Evolutionary conservation across 2,113 vertebrate species (phyloP).

Genomic region (Setophaga petechia): DNA sequence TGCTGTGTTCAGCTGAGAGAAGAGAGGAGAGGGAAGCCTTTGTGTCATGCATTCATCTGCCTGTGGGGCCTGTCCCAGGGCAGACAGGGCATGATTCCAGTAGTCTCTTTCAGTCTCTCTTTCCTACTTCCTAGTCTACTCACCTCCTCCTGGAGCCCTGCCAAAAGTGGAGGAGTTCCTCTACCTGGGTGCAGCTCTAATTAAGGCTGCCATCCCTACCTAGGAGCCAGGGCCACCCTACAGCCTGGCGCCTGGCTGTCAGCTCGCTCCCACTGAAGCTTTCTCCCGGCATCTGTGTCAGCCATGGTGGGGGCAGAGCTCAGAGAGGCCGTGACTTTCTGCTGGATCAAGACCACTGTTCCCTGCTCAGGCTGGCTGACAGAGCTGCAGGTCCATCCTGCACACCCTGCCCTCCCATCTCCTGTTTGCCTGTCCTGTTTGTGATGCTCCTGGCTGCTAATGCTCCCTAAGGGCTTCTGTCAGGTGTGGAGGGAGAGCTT

Average conservation of each 20-base stretch:
- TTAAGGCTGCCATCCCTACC: neutral
- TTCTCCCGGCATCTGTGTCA: neutral
- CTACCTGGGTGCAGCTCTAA: neutral
- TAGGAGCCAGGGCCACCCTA: neutral
- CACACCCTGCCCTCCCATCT: no score
- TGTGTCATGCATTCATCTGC: neutral
- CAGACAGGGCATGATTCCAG: neutral
- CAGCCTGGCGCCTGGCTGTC: neutral
- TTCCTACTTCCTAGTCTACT: neutral
- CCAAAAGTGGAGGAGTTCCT: neutral
- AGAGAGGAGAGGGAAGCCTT: neutral
- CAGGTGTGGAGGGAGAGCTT: accelerated
- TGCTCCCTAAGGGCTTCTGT: neutral
- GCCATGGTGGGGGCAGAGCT: neutral
- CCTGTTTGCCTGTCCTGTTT: neutral
- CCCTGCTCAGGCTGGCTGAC: no score
- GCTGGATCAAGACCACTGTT: neutral
- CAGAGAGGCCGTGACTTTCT: neutral
- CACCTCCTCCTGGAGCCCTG: neutral
- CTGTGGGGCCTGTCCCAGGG: no score
- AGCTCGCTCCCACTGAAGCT: neutral
- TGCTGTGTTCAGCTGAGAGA: neutral
- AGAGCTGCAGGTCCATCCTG: neutral
- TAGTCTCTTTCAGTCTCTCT: neutral
- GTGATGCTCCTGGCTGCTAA: neutral